Base-by-base conservation (phyloP, 2,113 vertebrate species). In the Anhinga anhinga region DNA sequence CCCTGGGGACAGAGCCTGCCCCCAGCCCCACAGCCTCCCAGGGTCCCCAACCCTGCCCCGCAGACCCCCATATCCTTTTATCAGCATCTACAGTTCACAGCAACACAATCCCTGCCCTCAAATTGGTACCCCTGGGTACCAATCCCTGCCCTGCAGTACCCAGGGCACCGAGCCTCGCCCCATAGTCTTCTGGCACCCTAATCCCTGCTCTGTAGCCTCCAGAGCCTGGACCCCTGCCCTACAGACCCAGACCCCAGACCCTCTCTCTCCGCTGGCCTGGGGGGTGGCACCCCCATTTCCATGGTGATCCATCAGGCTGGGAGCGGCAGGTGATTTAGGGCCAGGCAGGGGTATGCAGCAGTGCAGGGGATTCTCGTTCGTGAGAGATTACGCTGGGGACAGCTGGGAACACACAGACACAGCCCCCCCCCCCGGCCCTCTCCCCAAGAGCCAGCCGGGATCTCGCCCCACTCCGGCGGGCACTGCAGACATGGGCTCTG, bases 371-470 rank as follows among this genome's bases (percentile, higher is more conserved):
- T 97, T 97, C 91, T 93, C 94, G 97, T 98, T 97, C 94, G 30
- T 53, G 42, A 95, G 56, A 40, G 52, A 98, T 98, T 97, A 97
- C 10, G 10, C 27, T 71, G 71, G 56, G 90, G 90, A 97, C 97
- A 98, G 98, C 98, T 98, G 98, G 94, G 96, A 97, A 98, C 91
- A 98, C 97, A 98, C 74, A 98, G 95, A 78, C 10, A 1, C 23
- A 9, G 18, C 20, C 9, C 71, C 56, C 20, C 9, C 71, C 56
- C 34, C 70, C 20, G 3, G 5, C 10, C 42, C 44, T 84, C 73
- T 72, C 23, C 65, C 77, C 82, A 72, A 63, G 49, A 73, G 34
- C 32, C 1, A 38, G 62, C 15, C 7, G 3, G 18, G n/a, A 83
- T 92, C 63, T 88, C 16, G 1, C 34, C 40, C 63, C 0, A 1